Base-by-base conservation (phyloP, 2,113 vertebrate species). In the Rattus rattus region DNA sequence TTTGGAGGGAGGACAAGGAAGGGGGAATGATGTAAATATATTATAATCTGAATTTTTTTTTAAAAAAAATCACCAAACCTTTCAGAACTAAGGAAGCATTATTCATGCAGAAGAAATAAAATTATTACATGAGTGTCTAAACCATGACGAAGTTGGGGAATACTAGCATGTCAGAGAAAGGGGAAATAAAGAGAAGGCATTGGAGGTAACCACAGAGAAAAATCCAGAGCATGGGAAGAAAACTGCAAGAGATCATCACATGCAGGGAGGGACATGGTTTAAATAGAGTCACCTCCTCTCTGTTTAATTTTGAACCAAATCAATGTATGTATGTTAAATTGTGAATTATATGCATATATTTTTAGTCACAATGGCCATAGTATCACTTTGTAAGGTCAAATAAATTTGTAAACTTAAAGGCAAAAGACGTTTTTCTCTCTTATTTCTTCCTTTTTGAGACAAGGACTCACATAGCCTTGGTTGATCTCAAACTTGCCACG, bases 21-120 rank as follows among this genome's bases (percentile, higher is more conserved):
- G 56, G 6, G 36, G 80, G 7, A 39, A 43, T 43, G n/a, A 61
- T 63, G n/a, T 84, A 61, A 84, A 39, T 28, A 4, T 61, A 61
- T 83, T 43, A 28, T 61, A 83, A 61, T 83, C 54, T 61, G 80
- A 83, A n/a, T n/a, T 61, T 61, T 61, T 56, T 56, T 56, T 56
- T 56, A 83, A 24, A 69, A 65, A 91, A 93, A 93, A 54, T 81
- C 54, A 89, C 56, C 30, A 49, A 75, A 90, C 36, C 33, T n/a
- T 72, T 95, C n/a, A 81, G 28, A 94, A 75, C 28, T 92, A 63
- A 61, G 59, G 87, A 63, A 63, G 28, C 47, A n/a, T n/a, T 56
- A 14, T 75, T 54, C 33, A n/a, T 56, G 10, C 54, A 70, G 2
- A 76, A 1, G 73, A 17, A 90, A n/a, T 43, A 49, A 75, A 94